phyloP scores from a whole-genome alignment of 2,797 vertebrate species.

The Novumbra hubbsi region DNA sequence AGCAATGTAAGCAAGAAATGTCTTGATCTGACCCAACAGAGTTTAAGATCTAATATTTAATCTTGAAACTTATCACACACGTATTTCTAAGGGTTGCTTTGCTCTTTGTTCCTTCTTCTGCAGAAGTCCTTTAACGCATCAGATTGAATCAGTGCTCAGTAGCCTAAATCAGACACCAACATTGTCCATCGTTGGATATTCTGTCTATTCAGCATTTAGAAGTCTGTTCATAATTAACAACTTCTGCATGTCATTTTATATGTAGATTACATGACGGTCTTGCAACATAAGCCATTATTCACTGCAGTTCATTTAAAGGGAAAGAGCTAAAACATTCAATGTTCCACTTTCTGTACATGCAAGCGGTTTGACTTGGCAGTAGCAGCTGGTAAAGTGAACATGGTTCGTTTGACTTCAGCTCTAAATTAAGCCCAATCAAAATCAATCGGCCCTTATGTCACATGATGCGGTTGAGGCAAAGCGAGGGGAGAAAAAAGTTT shows the following conservation, averaged over 20 bases:
- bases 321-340: neutral
- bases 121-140: neutral
- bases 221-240: neutral
- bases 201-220: neutral
- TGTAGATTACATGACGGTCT: neutral
- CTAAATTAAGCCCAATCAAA: conserved; percentile 52
- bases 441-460: conserved; percentile 44
- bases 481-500: conserved; percentile 32
- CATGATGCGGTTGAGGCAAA: conserved; percentile 30
- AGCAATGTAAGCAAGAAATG: neutral
- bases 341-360: neutral
- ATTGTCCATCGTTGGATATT: neutral
- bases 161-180: neutral
- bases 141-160: neutral
- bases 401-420: conserved; percentile 36
- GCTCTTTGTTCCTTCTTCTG: neutral
- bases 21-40: no score
- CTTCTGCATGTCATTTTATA: neutral
- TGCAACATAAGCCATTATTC: neutral
- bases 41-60: neutral
- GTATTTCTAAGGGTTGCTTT: no score
- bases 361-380: conserved; percentile 11
- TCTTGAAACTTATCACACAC: no score
- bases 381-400: conserved; percentile 8
- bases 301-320: neutral